Evolutionary conservation across 2,888 invertebrate species (phyloP), one percentile per base, ranked within the genome.

Genomic region (Sylvicola fuscatus): DNA sequence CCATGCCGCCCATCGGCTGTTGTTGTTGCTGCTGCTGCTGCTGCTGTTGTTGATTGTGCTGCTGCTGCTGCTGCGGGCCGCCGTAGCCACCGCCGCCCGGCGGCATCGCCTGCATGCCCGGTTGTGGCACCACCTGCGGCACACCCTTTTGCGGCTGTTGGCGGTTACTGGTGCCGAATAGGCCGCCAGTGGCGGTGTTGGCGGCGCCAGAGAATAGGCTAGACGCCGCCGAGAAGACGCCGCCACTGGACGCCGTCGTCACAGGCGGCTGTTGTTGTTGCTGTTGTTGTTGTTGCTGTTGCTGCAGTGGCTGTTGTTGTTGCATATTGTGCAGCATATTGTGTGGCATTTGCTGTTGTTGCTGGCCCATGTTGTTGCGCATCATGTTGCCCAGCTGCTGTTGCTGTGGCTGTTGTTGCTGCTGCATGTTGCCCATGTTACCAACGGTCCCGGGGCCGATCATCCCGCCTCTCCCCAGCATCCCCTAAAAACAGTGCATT

Each of bases 261-360:
- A 49, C 50, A 13, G 51, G 50, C 40, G 53, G 54, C 41, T 49
- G 55, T 46, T 50, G 55, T 28, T 40, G 41, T 26, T 83, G 83
- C 46, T 83, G 81, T 38, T 78, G 78, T 48, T 83, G 83, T 45
- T 83, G 70, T 39, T 81, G 70, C 58, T 64, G 58, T 46, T 66
- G 66, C 16, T 63, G n/a, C 14, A 8, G 29, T 29, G 4, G 12
- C 58, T 64, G 58, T 46, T 66, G 66, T 16, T 63, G n/a, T 10
- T 29, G 29, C n/a, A 5, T 4, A 29, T 29, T 13, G 55, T 41
- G 39, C 54, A 45, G 60, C 57, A 43, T 83, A 46, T 83, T 81
- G 38, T 78, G 78, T 48, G 83, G 83, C 45, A 83, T 70, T 39
- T 81, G 70, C 58, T 64, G 58, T 46, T 66, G 66, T 16, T 63